These are phyloP conservation scores for Venusia cambrica DNA, from an alignment of 2,888 invertebrate genomes.

Conservation along the genomic window DNA sequence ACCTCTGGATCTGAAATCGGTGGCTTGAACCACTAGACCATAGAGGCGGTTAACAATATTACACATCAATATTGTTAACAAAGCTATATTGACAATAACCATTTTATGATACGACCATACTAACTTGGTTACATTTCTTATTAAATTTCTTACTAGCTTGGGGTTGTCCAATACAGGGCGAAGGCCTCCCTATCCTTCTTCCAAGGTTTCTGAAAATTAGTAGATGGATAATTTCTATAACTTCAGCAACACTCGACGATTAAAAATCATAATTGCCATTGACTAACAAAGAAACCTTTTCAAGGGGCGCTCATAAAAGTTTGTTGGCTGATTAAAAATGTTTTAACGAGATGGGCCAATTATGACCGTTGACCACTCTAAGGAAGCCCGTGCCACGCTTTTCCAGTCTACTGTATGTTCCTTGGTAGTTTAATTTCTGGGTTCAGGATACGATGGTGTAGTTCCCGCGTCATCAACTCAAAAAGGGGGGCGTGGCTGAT, in stretches of 20 bases:
- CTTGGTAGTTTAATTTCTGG: conserved; percentile 14
- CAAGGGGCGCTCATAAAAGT: conserved; percentile 64
- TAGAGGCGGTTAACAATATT: too few relatives aligned
- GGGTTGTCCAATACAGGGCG: too few relatives aligned
- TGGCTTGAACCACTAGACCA: too few relatives aligned
- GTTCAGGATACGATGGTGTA: conserved; percentile 26
- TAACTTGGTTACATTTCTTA: too few relatives aligned
- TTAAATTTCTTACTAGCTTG: too few relatives aligned
- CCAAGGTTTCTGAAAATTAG: conserved; percentile 18
- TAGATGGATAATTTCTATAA: conserved; percentile 15
- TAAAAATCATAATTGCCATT: conserved; percentile 55
- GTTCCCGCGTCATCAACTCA: conserved; percentile 56
- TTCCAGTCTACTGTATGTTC: conserved; percentile 13
- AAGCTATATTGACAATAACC: too few relatives aligned
- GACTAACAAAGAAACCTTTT: conserved; percentile 61
- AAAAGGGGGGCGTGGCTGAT: conserved; percentile 57
- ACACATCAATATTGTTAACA: too few relatives aligned
- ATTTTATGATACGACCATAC: too few relatives aligned
- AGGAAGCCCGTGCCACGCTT: conserved; percentile 17
- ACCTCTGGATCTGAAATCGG: too few relatives aligned
- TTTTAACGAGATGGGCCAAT: conserved; percentile 66
- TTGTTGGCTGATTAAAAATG: conserved; percentile 66
- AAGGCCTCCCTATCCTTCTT: too few relatives aligned
- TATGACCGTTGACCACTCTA: conserved; percentile 45
- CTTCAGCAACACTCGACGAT: conserved; percentile 35